Conservation (phyloP, 2,888 invertebrate species). For the Nomada fabriciana region DNA sequence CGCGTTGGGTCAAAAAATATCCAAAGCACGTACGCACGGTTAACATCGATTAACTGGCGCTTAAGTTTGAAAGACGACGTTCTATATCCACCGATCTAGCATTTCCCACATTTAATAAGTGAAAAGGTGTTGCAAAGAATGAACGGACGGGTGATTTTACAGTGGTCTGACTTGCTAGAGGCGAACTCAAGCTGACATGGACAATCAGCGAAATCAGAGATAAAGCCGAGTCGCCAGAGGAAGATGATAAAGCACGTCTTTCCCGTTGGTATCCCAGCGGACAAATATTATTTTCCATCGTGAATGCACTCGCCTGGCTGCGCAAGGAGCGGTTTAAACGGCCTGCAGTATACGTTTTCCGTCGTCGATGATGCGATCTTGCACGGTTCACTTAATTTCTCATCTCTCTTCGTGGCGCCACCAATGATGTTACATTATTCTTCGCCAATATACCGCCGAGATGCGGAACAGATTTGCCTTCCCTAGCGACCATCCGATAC, state of each 20-base stretch:
- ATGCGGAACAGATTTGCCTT: conserved; percentile 66
- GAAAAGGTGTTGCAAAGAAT: background rate
- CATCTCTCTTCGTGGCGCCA: conserved; percentile 64
- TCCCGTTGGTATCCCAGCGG: conserved; percentile 57
- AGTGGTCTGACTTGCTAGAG: conserved; percentile 28
- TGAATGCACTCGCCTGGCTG: conserved; percentile 66
- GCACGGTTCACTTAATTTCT: conserved; percentile 74
- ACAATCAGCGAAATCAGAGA: conserved; percentile 51
- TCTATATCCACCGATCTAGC: too few species aligned
- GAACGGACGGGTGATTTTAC: conserved; percentile 6
- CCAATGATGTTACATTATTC: conserved; percentile 67
- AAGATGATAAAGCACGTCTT: conserved; percentile 62
- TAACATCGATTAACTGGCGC: too few species aligned
- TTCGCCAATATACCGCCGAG: conserved; percentile 56
- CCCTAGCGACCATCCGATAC: conserved; percentile 41
- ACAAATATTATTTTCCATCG: conserved; percentile 74
- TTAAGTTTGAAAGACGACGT: too few species aligned
- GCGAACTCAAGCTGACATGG: conserved; percentile 45
- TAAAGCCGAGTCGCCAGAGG: conserved; percentile 40
- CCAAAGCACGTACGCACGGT: too few species aligned
- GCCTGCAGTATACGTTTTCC: conserved; percentile 59
- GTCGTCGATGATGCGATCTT: conserved; percentile 64
- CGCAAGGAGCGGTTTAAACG: conserved; percentile 67
- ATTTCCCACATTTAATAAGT: too few species aligned
- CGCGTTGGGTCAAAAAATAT: too few species aligned